A percentile compares a stretch with the other conserved stretches of the same genome.
Conservation (phyloP, 1,140 invertebrate genomes). For the Mamestra configurata region DNA sequence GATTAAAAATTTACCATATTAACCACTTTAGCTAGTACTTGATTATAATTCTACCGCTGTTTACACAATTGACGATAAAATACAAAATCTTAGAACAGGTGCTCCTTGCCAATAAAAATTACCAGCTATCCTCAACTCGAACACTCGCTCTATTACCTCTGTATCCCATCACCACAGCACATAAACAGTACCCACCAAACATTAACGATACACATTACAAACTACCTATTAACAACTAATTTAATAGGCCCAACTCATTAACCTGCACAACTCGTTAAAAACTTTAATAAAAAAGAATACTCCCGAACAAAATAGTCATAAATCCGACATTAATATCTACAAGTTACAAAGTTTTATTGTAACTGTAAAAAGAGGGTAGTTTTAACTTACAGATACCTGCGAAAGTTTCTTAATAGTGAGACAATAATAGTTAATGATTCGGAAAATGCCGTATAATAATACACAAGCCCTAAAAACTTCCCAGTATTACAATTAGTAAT, state of each 20-base stretch:
- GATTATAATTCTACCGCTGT: no score
- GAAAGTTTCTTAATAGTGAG: conserved; percentile 23
- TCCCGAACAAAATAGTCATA: conserved; percentile 73
- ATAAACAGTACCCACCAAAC: neutral
- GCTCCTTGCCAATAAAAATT: neutral
- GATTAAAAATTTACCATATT: no score
- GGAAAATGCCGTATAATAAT: no score
- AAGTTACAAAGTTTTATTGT: conserved; percentile 36
- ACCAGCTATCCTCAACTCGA: neutral
- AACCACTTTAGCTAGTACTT: no score
- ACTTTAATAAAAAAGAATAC: conserved; percentile 73
- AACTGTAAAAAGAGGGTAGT: conserved; percentile 26
- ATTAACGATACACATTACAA: conserved; percentile 31
- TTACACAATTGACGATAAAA: no score
- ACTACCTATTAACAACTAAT: conserved; percentile 44
- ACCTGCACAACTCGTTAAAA: conserved; percentile 77
- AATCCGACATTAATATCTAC: conserved; percentile 71
- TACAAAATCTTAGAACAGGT: no score
- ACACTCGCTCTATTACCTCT: neutral
- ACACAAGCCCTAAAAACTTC: no score
- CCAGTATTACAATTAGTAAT: conserved; percentile 22
- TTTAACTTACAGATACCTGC: conserved; percentile 28
- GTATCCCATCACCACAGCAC: neutral
- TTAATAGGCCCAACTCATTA: conserved; percentile 74
- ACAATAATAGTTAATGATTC: conserved; percentile 41